These are phyloP conservation scores for Porites lobata DNA, from an alignment of 92 coral and sea anemone species.

Conservation along the genomic window DNA sequence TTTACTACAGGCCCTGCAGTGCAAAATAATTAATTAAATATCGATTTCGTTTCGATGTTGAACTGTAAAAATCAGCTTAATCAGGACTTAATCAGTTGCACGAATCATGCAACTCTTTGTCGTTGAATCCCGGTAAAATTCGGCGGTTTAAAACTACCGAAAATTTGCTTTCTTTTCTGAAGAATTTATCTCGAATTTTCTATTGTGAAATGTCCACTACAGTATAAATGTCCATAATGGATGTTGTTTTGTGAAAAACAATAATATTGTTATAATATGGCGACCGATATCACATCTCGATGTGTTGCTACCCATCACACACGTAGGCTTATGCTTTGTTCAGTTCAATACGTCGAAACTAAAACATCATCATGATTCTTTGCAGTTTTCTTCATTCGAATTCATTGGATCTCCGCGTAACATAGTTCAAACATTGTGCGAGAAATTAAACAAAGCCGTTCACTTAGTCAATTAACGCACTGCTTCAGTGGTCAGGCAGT, in stretches of 20 bases:
- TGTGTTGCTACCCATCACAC: conserved; percentile 3
- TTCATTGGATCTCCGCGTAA: not conserved
- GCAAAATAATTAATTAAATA: too few species aligned
- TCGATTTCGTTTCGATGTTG: too few species aligned
- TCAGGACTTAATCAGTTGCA: too few species aligned
- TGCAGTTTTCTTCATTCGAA: not conserved
- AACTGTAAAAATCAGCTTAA: too few species aligned
- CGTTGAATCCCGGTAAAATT: not conserved
- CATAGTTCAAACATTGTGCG: not conserved
- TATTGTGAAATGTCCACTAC: too few species aligned
- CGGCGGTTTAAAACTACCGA: not conserved
- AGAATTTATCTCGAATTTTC: not conserved
- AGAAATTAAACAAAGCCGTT: not conserved
- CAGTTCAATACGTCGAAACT: too few species aligned
- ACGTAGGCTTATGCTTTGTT: too few species aligned
- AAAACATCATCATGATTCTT: not conserved
- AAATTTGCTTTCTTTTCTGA: not conserved
- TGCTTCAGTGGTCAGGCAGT: not conserved
- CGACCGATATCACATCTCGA: not conserved
- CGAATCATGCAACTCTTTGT: not conserved
- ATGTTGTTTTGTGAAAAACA: conserved; percentile 5
- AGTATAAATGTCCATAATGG: not conserved
- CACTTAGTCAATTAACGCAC: not conserved
- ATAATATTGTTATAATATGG: conserved; percentile 14
- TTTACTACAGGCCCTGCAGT: too few species aligned